Evolutionary conservation across 2,888 invertebrate species (phyloP).

Genomic region (Pemphredon lugubris): DNA sequence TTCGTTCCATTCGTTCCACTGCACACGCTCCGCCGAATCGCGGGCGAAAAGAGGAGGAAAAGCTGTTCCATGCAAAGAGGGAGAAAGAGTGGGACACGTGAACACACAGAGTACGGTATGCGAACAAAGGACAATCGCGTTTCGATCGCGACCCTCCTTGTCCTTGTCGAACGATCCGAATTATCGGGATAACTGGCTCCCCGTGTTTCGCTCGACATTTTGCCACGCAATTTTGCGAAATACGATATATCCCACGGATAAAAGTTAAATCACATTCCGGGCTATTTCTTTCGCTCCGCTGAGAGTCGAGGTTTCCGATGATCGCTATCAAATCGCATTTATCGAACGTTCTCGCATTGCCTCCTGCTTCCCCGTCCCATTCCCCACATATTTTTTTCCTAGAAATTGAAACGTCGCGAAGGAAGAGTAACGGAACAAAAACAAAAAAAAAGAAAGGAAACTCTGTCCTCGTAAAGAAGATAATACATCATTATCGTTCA

Average conservation of each 20-base stretch:
- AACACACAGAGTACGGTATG: not conserved
- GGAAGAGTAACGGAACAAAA: no score
- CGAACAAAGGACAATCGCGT: slow-evolving; percentile 25
- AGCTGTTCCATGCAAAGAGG: no score
- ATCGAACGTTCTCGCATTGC: no score
- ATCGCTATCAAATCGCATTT: no score
- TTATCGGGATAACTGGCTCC: not conserved
- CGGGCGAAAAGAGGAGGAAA: slow-evolving; percentile 9
- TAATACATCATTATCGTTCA: no score
- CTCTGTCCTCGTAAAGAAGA: no score
- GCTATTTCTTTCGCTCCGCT: not conserved
- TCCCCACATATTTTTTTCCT: no score
- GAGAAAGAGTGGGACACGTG: no score
- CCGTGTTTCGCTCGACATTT: not conserved
- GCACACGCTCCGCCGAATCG: slow-evolving; percentile 28
- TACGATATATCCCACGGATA: not conserved
- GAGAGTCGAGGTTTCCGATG: no score
- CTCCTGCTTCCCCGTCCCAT: no score
- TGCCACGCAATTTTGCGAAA: not conserved
- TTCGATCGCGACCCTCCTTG: slow-evolving; percentile 31
- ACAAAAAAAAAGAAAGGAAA: no score
- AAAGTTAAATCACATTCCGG: not conserved
- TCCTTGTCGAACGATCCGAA: slow-evolving; percentile 21
- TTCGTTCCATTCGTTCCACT: slow-evolving; percentile 18
- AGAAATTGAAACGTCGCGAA: no score